Evolutionary conservation across 2,888 invertebrate species (phyloP).

Genomic region (Polia nebulosa): DNA sequence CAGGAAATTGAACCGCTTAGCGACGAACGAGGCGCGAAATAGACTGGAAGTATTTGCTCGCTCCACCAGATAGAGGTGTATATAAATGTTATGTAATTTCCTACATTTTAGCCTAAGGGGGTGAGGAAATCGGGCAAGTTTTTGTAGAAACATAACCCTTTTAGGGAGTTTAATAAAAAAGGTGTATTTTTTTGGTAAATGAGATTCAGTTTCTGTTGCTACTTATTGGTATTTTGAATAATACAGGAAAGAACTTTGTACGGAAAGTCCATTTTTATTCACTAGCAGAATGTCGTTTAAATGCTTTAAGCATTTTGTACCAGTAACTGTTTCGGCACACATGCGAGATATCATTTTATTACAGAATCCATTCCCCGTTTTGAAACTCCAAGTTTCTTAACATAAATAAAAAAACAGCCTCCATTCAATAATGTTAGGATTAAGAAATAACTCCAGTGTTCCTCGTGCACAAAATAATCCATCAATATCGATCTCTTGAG

Average conservation of each 20-base stretch:
- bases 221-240: not conserved
- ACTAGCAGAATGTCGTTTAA: no score
- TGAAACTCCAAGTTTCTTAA: not conserved
- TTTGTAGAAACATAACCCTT: not conserved
- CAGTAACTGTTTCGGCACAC: no score
- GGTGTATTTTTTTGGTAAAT: no score
- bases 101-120: conserved; percentile 39
- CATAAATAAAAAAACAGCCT: not conserved
- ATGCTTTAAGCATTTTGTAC: no score
- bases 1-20: conserved; percentile 67
- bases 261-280: no score
- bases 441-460: not conserved
- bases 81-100: conserved; percentile 62
- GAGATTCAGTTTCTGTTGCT: not conserved
- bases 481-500: conserved; percentile 10
- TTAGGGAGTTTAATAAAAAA: no score
- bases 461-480: not conserved
- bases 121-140: not conserved
- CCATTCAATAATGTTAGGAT: not conserved
- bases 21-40: conserved; percentile 59
- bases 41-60: conserved; percentile 60
- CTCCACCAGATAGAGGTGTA: conserved; percentile 49
- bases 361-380: not conserved
- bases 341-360: no score
- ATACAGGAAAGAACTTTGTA: no score